phyloP scores from a whole-genome alignment of 2,888 invertebrate species.

The Ectropis crepuscularia region DNA sequence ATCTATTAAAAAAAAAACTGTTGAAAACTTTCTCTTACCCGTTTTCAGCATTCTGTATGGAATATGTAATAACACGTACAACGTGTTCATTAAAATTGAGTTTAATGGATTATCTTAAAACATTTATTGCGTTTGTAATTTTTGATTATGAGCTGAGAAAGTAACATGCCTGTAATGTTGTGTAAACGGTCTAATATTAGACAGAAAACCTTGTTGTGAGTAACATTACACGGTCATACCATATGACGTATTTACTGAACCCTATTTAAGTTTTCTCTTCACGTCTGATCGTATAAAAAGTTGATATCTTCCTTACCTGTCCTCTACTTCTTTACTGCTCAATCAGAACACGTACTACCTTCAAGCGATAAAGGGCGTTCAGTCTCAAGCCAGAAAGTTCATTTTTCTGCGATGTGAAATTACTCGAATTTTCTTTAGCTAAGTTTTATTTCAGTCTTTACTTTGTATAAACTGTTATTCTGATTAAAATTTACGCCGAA shows the following conservation, averaged over 20 bases:
- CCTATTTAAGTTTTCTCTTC: slow-evolving; percentile 13
- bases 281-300: slow-evolving; percentile 58
- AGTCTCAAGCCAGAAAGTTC: slow-evolving; percentile 46
- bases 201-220: no score
- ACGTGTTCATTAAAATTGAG: no score
- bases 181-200: no score
- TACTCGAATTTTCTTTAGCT: slow-evolving; percentile 42
- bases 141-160: no score
- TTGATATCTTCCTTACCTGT: slow-evolving; percentile 57
- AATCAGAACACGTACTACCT: slow-evolving; percentile 35
- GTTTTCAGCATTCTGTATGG: no score
- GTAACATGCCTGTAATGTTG: no score
- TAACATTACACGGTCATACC: not conserved
- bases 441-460: slow-evolving; percentile 44
- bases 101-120: no score
- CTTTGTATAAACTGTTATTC: slow-evolving; percentile 42
- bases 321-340: slow-evolving; percentile 35
- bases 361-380: slow-evolving; percentile 47
- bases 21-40: no score
- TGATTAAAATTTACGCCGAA: slow-evolving; percentile 45
- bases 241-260: slow-evolving; percentile 5
- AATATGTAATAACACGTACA: no score
- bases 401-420: slow-evolving; percentile 42
- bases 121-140: no score
- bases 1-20: no score